Percentiles rank a stretch among this genome's conserved stretches.
Evolutionary conservation across 1,140 invertebrate species (phyloP).

Genomic region (Heliconius hewitsoni): DNA sequence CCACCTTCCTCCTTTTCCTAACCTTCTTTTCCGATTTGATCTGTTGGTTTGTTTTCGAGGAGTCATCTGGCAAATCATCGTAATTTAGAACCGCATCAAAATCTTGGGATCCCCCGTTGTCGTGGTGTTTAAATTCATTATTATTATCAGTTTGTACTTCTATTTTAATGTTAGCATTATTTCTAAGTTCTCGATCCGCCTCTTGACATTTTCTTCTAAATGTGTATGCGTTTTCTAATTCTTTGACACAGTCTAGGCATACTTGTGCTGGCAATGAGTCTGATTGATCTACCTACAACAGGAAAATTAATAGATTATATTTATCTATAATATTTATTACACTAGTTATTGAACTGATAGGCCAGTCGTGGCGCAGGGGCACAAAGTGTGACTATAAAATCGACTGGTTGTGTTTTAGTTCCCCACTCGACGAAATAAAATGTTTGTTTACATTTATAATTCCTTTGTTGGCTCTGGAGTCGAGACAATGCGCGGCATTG

Average conservation of each 20-base stretch:
- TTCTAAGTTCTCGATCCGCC: slow-evolving; percentile 58
- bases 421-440: too few species aligned
- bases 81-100: slow-evolving; percentile 39
- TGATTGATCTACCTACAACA: slow-evolving; percentile 64
- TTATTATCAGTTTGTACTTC: slow-evolving; percentile 50
- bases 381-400: too few species aligned
- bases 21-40: slow-evolving; percentile 49
- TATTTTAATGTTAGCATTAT: slow-evolving; percentile 51
- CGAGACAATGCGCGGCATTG: too few species aligned
- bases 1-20: slow-evolving; percentile 50
- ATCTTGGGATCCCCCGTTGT: slow-evolving; percentile 34
- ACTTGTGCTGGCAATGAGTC: slow-evolving; percentile 71
- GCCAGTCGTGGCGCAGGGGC: too few species aligned
- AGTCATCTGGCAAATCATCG: slow-evolving; percentile 41
- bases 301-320: slow-evolving; percentile 23
- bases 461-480: too few species aligned
- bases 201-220: slow-evolving; percentile 76
- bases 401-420: too few species aligned
- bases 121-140: slow-evolving; percentile 34
- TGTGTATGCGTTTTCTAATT: slow-evolving; percentile 72
- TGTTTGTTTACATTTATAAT: too few species aligned
- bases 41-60: slow-evolving; percentile 32
- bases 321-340: too few species aligned
- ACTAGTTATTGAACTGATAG: too few species aligned
- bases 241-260: slow-evolving; percentile 66